phyloP scores from a whole-genome alignment of 2,888 invertebrate genomes.

The Protodeltote pygarga region DNA sequence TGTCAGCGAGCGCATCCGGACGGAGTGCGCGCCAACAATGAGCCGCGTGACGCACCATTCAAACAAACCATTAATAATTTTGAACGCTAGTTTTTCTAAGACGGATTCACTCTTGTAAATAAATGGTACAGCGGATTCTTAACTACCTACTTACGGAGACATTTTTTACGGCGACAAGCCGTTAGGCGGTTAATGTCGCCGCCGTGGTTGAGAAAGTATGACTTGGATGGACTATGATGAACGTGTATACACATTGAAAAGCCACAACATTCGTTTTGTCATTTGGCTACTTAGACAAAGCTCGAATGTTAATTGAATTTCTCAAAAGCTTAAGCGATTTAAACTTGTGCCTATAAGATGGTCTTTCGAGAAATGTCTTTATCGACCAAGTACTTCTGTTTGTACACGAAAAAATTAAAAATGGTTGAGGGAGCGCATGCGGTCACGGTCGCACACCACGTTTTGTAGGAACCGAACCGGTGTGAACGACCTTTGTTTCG shows the following conservation, averaged over 20 bases:
- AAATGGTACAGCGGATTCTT: slow-evolving; percentile 83
- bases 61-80: slow-evolving; percentile 86
- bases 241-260: slow-evolving; percentile 29
- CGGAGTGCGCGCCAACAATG: slow-evolving; percentile 80
- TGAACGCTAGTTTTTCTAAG: slow-evolving; percentile 83
- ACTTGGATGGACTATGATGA: slow-evolving; percentile 20
- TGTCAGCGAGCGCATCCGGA: slow-evolving; percentile 85
- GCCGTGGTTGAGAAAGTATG: slow-evolving; percentile 48
- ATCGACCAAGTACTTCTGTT: slow-evolving; percentile 54
- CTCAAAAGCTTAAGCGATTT: slow-evolving; percentile 30
- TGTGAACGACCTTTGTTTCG: slow-evolving; percentile 79
- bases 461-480: slow-evolving; percentile 65
- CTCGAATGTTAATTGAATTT: slow-evolving; percentile 34
- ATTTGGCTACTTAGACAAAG: slow-evolving; percentile 24
- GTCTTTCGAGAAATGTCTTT: slow-evolving; percentile 31
- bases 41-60: slow-evolving; percentile 82
- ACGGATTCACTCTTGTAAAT: slow-evolving; percentile 83
- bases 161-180: slow-evolving; percentile 73
- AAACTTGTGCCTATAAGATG: slow-evolving; percentile 19
- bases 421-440: slow-evolving; percentile 60
- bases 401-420: slow-evolving; percentile 52
- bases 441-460: slow-evolving; percentile 74
- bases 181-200: slow-evolving; percentile 68
- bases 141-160: slow-evolving; percentile 84
- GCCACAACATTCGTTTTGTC: slow-evolving; percentile 26